Evolutionary conservation across 2,888 invertebrate species (phyloP), one percentile per base, ranked within the genome.

Genomic region (Drosophila trichaetosa): DNA sequence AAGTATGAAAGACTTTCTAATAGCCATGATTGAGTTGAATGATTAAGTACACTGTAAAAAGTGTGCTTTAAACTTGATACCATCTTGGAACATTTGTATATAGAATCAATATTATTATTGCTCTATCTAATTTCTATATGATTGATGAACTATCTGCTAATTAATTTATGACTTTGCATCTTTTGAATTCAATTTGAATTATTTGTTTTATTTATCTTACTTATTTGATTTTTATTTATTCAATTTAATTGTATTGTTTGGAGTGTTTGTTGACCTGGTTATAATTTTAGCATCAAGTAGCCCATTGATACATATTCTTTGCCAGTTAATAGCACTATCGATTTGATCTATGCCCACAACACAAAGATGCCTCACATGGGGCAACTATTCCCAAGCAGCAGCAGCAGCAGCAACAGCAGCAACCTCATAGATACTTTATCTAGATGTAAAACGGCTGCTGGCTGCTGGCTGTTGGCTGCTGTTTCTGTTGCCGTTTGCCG

Each of bases 381-480:
- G 36, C 51, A 53, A 6, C 29, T 16, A 56, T n/a, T 52, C 24
- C 34, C 48, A 51, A 60, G 66, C 69, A 51, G 52, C 72, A 73
- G 57, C 49, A 67, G 58, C 67, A 56, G 66, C 82, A 78, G 72
- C 69, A 51, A 52, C 73, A 73, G 60, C 49, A 69, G 60, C 69
- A 57, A 51, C 67, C 70, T 54, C 21, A 24, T 27, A 85, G 86
- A 87, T 85, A 82, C 33, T 85, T 71, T 85, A 85, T 88, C 90
- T 85, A 56, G 82, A 84, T 89, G 63, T 53, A 51, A 61, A 66
- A 46, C 62, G 63, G 74, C 66, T 88, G 65, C 52, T 51, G 42
- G 18, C 10, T 57, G 38, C 13, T 33, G 33, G 42, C 42, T 40
- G 49, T 56, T 49, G 48, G 46, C 56, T 60, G 33, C 34, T 51